Conservation (phyloP, 1,140 invertebrate species). For the Pemphigus obesinymphae region DNA sequence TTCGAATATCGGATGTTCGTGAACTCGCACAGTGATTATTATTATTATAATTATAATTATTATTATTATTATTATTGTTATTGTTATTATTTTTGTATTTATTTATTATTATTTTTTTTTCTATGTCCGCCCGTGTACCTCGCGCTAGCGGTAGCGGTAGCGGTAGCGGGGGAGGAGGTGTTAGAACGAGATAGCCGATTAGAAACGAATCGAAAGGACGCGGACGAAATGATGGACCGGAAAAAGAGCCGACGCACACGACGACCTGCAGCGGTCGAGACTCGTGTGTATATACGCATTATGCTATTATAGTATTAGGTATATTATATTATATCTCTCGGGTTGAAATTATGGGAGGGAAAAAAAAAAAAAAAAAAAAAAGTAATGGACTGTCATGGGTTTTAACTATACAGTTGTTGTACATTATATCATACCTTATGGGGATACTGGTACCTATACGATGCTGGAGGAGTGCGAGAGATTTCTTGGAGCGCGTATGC, state of each 20-base stretch:
- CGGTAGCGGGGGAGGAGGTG: neutral
- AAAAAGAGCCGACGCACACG: neutral
- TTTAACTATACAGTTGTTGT: slow-evolving; percentile 39
- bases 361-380: slow-evolving; percentile 9
- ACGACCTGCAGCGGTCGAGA: neutral
- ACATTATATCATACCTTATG: slow-evolving; percentile 39
- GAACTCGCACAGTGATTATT: neutral
- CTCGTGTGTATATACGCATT: too few relatives aligned
- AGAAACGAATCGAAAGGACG: slow-evolving; percentile 30
- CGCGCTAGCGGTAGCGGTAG: neutral
- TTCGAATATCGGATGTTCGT: too few relatives aligned
- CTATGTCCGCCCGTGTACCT: neutral
- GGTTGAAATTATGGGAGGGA: too few relatives aligned
- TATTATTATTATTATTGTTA: neutral
- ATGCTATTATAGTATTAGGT: too few relatives aligned
- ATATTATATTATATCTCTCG: slow-evolving; percentile 18
- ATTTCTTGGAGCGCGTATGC: neutral
- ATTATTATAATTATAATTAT: neutral
- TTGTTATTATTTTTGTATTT: slow-evolving; percentile 5
- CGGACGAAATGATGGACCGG: neutral
- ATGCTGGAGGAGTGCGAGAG: neutral
- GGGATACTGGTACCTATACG: neutral
- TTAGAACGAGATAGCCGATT: slow-evolving; percentile 13
- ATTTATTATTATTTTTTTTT: neutral
- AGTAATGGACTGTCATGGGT: slow-evolving; percentile 38